Evolutionary conservation across 2,888 invertebrate genomes (phyloP), one percentile per base, ranked within the genome.

Genomic region (Pseudococcus jackbeardsleyi): DNA sequence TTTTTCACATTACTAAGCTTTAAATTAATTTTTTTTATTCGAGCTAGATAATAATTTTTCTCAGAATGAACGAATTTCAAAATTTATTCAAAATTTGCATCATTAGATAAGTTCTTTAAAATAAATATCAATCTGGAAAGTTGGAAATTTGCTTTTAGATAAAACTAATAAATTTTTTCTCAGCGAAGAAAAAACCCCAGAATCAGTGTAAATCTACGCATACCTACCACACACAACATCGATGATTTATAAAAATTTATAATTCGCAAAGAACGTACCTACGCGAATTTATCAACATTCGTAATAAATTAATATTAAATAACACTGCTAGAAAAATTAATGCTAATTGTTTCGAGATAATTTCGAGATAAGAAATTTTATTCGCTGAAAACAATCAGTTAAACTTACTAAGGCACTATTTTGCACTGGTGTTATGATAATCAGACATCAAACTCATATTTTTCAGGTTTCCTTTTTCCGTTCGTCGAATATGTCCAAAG

Each of bases 301-400:
- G 19, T 19, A 59, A 26, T 64, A 64, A 64, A 33, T 33, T 33
- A 33, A 33, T 33, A 33, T 33, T 72, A 72, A 26, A 72, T 72
- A 72, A 72, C 12, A 12, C 68, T 72, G 15, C 15, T 72, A 26
- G 26, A 17, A 72, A 72, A 72, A 72, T 33, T 72, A 33, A 72
- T 72, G 33, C 26, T 26, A 72, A 26, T 72, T 72, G 33, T 59
- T 5, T 19, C 1, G 42, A 79, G 42, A 79, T 79, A 79, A 79
- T 42, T 42, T 3, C 42, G 7, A 79, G 79, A 79, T 79, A 79
- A 72, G 33, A 39, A 26, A 33, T 4, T 77, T 72, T 72, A 12
- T 26, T n/a, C n/a, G 12, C 42, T 46, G 42, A 33, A 79, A 79
- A 79, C 46, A 79, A 79, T 79, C 79, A 79, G 42, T 79, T 3